phyloP scores from a whole-genome alignment of 2,888 invertebrate genomes.

The Ophraella communa region DNA sequence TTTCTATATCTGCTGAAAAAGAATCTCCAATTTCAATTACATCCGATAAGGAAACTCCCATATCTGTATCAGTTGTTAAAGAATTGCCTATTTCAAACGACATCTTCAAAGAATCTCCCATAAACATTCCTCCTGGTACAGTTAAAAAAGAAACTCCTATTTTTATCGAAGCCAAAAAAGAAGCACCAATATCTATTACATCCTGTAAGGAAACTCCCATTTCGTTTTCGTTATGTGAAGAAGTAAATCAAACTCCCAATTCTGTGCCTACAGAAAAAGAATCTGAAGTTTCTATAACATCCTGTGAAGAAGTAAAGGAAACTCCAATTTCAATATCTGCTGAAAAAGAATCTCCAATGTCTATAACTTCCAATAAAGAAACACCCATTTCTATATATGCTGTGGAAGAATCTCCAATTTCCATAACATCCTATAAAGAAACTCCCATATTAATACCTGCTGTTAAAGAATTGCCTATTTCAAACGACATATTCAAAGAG shows the following conservation, averaged over 20 bases:
- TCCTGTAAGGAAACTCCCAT: neutral
- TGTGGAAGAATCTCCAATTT: neutral
- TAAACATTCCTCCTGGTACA: no score
- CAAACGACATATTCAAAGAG: no score
- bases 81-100: neutral
- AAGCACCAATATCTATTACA: neutral
- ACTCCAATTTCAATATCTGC: neutral
- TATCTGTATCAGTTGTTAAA: no score
- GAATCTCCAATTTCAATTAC: no score
- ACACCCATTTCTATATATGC: neutral
- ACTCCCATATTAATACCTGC: neutral
- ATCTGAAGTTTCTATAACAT: neutral
- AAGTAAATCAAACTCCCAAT: no score
- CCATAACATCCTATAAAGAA: neutral
- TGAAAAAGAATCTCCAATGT: neutral
- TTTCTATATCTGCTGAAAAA: neutral
- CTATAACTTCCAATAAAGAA: conserved; percentile 1
- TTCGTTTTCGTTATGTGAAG: neutral
- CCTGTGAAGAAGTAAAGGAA: neutral
- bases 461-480: neutral
- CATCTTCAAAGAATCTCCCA: neutral
- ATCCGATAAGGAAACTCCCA: neutral
- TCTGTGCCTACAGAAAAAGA: neutral
- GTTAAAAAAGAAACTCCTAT: neutral
- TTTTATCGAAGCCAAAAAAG: neutral